Evolutionary conservation across 92 coral and sea anemone species (phyloP).

Genomic region (Phymanthus crucifer): DNA sequence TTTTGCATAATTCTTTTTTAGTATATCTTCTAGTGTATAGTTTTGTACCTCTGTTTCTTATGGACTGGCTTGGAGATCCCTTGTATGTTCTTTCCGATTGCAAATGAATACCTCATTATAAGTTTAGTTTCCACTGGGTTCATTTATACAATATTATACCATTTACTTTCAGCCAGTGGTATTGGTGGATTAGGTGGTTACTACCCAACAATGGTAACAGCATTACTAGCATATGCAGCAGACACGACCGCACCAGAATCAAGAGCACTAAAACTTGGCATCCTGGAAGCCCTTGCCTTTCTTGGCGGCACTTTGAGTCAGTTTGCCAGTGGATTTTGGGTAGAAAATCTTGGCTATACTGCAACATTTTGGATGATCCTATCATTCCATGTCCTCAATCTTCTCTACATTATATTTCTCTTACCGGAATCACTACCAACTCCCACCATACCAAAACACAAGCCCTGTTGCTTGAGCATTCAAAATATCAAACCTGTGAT

Average conservation of each 20-base stretch:
- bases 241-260: constrained; percentile 71
- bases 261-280: constrained; percentile 71
- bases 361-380: constrained; percentile 81
- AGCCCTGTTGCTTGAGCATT: constrained; percentile 41
- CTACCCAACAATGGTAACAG: constrained; percentile 81
- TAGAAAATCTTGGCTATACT: constrained; percentile 63
- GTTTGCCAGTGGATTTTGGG: constrained; percentile 84
- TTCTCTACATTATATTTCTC: constrained; percentile 63
- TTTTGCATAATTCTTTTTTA: too few relatives aligned
- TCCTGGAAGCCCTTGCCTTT: constrained; percentile 87
- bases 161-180: constrained; percentile 54
- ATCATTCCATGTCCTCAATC: constrained; percentile 55
- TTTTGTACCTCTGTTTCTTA: too few relatives aligned
- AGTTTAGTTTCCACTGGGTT: neutral
- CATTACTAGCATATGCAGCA: constrained; percentile 78
- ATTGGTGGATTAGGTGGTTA: constrained; percentile 70
- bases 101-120: neutral
- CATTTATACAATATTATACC: too few relatives aligned
- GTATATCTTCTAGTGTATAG: too few relatives aligned
- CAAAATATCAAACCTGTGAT: constrained; percentile 56
- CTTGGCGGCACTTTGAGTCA: constrained; percentile 80
- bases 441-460: constrained; percentile 23
- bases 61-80: too few relatives aligned
- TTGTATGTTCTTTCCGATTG: too few relatives aligned
- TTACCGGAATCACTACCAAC: constrained; percentile 79